Conservation (phyloP, 35 echinoderm and acorn worm species). For the Acanthaster planci region DNA sequence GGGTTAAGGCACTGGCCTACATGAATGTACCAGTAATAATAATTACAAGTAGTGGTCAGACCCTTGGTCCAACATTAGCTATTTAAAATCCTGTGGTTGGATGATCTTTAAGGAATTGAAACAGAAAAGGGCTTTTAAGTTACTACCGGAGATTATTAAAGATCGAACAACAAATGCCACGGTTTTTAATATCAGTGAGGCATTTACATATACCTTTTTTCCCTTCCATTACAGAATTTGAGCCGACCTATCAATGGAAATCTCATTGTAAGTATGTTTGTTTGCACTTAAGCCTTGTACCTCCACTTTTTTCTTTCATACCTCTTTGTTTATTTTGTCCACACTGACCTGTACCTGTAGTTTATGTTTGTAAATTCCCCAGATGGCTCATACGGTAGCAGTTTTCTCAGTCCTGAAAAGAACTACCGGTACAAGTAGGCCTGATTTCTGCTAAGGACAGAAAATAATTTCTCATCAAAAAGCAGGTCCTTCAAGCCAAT, state of each 20-base stretch:
- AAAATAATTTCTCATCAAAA: no score
- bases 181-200: not conserved
- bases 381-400: no score
- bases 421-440: no score
- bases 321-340: no score
- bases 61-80: not conserved
- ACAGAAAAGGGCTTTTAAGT: not conserved
- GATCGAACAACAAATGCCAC: not conserved
- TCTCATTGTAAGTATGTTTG: constrained; percentile 1
- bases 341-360: no score
- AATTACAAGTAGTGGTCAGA: not conserved
- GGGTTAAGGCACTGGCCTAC: no score
- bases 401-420: no score
- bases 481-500: no score
- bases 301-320: no score
- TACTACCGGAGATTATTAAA: not conserved
- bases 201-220: not conserved
- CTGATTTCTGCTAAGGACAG: no score
- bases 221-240: not conserved
- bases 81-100: not conserved
- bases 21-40: not conserved
- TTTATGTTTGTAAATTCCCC: no score
- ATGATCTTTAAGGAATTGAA: not conserved
- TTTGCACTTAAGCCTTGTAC: no score
- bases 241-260: constrained; percentile 11